Evolutionary conservation across 2,888 invertebrate species (phyloP).

Genomic region (Ommatoiulus sabulosus): DNA sequence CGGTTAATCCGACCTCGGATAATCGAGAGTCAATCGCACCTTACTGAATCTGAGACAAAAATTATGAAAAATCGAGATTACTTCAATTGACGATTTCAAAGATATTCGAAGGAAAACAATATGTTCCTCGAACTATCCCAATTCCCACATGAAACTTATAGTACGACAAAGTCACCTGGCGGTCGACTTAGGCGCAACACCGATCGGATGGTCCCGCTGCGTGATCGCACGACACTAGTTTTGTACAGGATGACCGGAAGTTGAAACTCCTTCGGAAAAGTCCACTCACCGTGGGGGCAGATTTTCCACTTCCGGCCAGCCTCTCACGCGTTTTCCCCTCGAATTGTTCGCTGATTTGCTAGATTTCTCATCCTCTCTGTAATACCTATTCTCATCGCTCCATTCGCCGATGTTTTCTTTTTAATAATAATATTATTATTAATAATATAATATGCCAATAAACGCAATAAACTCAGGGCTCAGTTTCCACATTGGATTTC

Average conservation of each 20-base stretch:
- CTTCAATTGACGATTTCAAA: not conserved
- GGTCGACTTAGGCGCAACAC: too few species aligned
- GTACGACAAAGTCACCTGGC: too few species aligned
- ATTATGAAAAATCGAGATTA: too few species aligned
- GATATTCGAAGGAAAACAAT: not conserved
- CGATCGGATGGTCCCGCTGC: too few species aligned
- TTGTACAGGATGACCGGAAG: not conserved
- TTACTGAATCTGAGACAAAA: too few species aligned
- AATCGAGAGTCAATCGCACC: too few species aligned
- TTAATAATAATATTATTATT: slow-evolving; percentile 2
- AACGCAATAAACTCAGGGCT: slow-evolving; percentile 19
- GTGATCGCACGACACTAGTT: not conserved
- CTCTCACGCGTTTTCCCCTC: not conserved
- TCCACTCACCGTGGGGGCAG: not conserved
- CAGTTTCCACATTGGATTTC: slow-evolving; percentile 10
- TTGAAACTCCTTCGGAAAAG: not conserved
- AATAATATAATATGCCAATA: slow-evolving; percentile 19
- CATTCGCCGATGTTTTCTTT: not conserved
- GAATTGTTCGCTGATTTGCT: not conserved
- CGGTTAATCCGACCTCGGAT: too few species aligned
- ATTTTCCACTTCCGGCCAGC: not conserved
- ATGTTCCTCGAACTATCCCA: too few species aligned
- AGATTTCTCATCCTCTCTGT: not conserved
- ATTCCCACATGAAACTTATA: too few species aligned
- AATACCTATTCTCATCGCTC: not conserved